Evolutionary conservation across 2,113 vertebrate genomes (phyloP), one percentile per base, ranked within the genome.

Genomic region (Heterotis niloticus): DNA sequence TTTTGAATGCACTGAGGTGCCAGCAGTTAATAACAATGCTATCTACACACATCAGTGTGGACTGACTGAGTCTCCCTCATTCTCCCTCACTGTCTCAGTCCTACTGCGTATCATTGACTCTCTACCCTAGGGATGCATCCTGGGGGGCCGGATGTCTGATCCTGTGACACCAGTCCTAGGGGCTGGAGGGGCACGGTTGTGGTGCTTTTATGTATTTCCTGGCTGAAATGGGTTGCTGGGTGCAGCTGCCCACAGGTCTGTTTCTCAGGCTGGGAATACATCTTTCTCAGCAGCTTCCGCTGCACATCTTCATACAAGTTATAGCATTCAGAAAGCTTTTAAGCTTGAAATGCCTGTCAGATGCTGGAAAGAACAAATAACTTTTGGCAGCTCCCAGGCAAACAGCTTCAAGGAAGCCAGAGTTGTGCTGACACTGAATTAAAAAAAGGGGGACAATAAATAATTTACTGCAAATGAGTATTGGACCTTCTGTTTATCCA

Each of bases 401-500:
- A 78, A 84, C 75, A 18, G 24, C 4, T 23, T 5, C 9, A 52
- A 65, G 34, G 23, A 17, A 34, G 68, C 24, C 81, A 80, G 75
- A 54, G 60, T 76, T 67, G 28, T 83, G 76, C 85, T 84, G 81
- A 87, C 83, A 84, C 83, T 83, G 77, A 87, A 73, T 5, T 9
- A 72, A 54, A 82, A 87, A 86, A 68, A 79, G 76, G 78, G 81
- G 65, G 77, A 81, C 59, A 73, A 82, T 88, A 83, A 89, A 87
- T 89, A 84, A 89, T 88, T 79, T 80, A 90, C 82, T 70, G 78
- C 73, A 69, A 84, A 86, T 81, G 84, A 89, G 86, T 87, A 76
- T 82, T 83, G 65, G 84, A 77, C 68, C 81, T 81, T 85, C 79
- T 90, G 84, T 89, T 92, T 90, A 87, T 84, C 85, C 85, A 88